phyloP scores from a whole-genome alignment of 2,888 invertebrate genomes.

The Merodon equestris region DNA sequence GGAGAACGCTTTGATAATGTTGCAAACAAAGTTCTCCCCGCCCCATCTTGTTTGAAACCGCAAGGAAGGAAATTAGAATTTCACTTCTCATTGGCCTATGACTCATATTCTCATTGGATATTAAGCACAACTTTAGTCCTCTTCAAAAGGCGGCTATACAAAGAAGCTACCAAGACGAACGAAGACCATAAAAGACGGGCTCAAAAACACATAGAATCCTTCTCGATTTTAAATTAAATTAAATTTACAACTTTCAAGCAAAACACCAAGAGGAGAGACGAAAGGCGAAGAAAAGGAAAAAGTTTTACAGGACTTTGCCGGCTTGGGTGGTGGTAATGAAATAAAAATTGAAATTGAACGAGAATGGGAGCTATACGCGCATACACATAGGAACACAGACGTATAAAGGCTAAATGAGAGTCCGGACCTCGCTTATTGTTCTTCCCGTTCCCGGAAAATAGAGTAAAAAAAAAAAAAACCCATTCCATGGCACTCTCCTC shows the following conservation, averaged over 20 bases:
- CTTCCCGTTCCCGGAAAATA: slow-evolving; percentile 40
- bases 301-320: no score
- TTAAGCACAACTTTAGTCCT: slow-evolving; percentile 55
- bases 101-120: slow-evolving; percentile 60
- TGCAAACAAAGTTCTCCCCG: no score
- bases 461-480: no score
- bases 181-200: slow-evolving; percentile 15
- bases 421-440: slow-evolving; percentile 51
- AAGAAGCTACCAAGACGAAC: slow-evolving; percentile 8
- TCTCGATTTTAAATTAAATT: slow-evolving; percentile 63
- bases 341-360: slow-evolving; percentile 67
- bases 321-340: slow-evolving; percentile 51
- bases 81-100: slow-evolving; percentile 62
- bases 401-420: slow-evolving; percentile 61
- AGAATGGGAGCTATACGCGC: background rate
- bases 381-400: background rate
- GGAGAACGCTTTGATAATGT: background rate
- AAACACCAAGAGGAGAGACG: background rate
- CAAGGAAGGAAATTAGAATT: slow-evolving; percentile 44
- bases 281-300: slow-evolving; percentile 5
- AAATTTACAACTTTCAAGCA: slow-evolving; percentile 58
- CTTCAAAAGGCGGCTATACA: slow-evolving; percentile 11
- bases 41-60: no score
- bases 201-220: background rate
- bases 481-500: no score